Conservation (phyloP, 2,888 invertebrate genomes). For the Leptopilina syphax region DNA sequence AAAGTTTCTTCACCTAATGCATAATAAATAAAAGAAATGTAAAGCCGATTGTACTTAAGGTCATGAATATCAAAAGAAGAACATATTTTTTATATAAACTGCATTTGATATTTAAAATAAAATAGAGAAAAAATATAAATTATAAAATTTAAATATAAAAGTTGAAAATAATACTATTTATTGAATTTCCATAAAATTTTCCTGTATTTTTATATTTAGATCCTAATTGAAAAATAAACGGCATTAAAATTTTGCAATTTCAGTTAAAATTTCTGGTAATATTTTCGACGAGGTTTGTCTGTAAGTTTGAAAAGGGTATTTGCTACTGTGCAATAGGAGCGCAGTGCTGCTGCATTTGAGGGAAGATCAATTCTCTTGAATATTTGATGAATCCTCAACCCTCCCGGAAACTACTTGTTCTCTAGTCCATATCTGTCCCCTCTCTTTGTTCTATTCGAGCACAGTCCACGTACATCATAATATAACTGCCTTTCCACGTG, state of each 20-base stretch:
- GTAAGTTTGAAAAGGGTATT: neutral
- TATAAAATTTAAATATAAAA: too few relatives aligned
- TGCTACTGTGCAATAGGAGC: slow-evolving; percentile 34
- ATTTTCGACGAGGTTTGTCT: neutral
- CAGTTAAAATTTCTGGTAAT: too few relatives aligned
- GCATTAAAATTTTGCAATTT: too few relatives aligned
- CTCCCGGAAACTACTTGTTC: slow-evolving; percentile 59
- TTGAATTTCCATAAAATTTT: too few relatives aligned
- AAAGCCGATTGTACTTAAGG: slow-evolving; percentile 18
- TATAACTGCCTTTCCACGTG: slow-evolving; percentile 54
- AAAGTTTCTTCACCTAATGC: slow-evolving; percentile 21
- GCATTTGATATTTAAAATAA: too few relatives aligned
- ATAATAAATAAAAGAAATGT: slow-evolving; percentile 13
- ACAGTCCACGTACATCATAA: slow-evolving; percentile 69
- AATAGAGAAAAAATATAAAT: too few relatives aligned
- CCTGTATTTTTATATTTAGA: too few relatives aligned
- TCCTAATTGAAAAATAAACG: too few relatives aligned
- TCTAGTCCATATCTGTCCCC: slow-evolving; percentile 64
- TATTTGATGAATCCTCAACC: slow-evolving; percentile 38
- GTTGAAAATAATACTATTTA: too few relatives aligned
- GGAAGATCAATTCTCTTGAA: slow-evolving; percentile 40
- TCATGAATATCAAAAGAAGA: slow-evolving; percentile 12
- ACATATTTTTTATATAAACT: neutral
- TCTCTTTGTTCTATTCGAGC: slow-evolving; percentile 54
- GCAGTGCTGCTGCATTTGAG: slow-evolving; percentile 46